These are phyloP conservation scores for Allophyes oxyacanthae DNA, from an alignment of 2,888 invertebrate genomes.

Conservation along the genomic window DNA sequence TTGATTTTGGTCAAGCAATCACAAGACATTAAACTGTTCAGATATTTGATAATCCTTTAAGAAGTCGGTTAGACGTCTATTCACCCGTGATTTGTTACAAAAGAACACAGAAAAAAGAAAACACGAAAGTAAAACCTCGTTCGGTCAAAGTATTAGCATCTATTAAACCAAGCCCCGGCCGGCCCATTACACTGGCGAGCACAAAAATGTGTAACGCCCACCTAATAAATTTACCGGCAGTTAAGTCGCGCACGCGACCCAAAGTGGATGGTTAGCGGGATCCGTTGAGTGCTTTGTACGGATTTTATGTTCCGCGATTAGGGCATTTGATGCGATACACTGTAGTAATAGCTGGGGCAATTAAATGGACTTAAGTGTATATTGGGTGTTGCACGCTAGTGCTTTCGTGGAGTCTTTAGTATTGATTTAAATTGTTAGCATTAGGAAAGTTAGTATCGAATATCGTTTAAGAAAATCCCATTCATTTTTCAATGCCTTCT, in stretches of 20 bases:
- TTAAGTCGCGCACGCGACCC: constrained; percentile 63
- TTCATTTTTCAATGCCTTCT: no score
- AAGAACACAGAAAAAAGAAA: constrained; percentile 11
- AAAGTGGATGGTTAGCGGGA: constrained; percentile 53
- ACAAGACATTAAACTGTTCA: no score
- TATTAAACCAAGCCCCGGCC: constrained; percentile 54
- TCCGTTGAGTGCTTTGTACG: constrained; percentile 59
- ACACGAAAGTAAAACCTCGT: constrained; percentile 26
- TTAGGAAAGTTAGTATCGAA: neutral
- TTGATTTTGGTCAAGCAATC: no score
- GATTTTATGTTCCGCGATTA: constrained; percentile 62
- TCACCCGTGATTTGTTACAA: constrained; percentile 9
- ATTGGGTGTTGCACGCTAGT: constrained; percentile 21
- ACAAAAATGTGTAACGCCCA: constrained; percentile 69
- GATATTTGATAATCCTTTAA: no score
- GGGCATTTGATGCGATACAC: constrained; percentile 50
- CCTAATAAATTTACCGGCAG: constrained; percentile 68
- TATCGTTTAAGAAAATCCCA: no score
- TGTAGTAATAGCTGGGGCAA: constrained; percentile 44
- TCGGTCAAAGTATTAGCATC: constrained; percentile 54
- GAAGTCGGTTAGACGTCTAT: neutral
- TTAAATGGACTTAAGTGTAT: constrained; percentile 50
- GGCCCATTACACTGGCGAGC: constrained; percentile 61
- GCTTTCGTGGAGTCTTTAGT: neutral
- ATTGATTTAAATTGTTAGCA: constrained; percentile 13